Evolutionary conservation across 2,113 vertebrate genomes (phyloP).

Genomic region (Terrapene triunguis): DNA sequence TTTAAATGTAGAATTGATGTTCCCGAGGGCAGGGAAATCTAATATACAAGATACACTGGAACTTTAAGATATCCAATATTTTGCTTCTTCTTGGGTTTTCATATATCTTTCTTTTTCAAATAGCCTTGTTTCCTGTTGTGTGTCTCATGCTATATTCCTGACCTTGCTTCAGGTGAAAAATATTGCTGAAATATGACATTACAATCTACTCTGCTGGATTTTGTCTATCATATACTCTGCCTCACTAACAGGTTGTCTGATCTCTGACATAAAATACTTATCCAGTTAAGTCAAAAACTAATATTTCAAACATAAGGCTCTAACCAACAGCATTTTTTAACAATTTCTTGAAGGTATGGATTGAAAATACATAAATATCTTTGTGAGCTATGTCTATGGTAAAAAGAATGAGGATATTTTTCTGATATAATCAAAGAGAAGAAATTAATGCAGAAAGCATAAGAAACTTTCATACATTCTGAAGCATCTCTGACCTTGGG

Average conservation of each 20-base stretch:
- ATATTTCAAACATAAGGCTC: not conserved
- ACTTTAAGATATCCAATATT: rapidly evolving
- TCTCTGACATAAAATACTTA: not conserved
- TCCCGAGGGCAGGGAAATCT: not conserved
- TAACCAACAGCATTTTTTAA: not conserved
- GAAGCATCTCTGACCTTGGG: constrained; percentile 26
- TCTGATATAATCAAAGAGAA: constrained; percentile 50
- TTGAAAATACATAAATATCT: constrained; percentile 31
- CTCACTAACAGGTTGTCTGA: not conserved
- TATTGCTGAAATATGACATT: not conserved
- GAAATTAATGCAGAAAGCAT: constrained; percentile 37
- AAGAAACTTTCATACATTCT: constrained; percentile 39
- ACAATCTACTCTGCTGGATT: not conserved
- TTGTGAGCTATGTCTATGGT: constrained; percentile 4
- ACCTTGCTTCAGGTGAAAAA: not conserved
- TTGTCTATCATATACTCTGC: not conserved
- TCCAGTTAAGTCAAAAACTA: not conserved
- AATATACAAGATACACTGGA: not conserved
- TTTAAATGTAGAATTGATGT: not conserved
- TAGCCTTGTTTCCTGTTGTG: not conserved
- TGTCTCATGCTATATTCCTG: not conserved
- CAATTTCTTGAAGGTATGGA: not conserved
- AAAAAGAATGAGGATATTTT: not conserved
- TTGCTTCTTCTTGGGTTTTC: not conserved
- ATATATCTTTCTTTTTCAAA: not conserved